These are phyloP conservation scores for Glaucomys volans DNA, from an alignment of 2,113 vertebrate species.

Conservation along the genomic window DNA sequence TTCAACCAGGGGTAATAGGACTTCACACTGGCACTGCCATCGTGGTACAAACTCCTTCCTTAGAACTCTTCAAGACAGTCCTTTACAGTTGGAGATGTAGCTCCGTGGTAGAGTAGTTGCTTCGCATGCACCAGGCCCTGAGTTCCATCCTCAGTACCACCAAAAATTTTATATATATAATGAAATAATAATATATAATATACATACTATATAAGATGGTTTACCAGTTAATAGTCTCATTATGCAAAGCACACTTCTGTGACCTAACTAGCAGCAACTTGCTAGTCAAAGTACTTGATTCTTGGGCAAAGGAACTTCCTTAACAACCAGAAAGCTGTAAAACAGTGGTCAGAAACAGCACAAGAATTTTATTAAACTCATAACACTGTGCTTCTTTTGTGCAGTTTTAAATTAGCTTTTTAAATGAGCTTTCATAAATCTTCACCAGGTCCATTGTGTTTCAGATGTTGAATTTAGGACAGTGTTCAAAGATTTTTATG, in stretches of 20 bases:
- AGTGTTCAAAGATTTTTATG: conserved; percentile 36
- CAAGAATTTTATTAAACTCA: not conserved
- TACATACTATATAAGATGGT: not conserved
- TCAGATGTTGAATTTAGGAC: conserved; percentile 48
- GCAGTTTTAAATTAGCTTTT: conserved; percentile 28
- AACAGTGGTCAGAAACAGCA: not conserved
- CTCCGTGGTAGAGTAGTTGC: not conserved
- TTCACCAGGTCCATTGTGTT: not conserved
- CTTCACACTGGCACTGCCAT: not conserved
- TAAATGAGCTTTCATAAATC: conserved; percentile 50
- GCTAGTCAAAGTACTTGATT: not conserved
- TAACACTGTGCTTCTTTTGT: not conserved
- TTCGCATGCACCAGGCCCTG: not conserved
- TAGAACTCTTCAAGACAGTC: not conserved
- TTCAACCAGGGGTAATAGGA: not conserved
- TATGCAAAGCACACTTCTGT: not conserved
- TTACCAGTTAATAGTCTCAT: not conserved
- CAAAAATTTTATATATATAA: too few species aligned
- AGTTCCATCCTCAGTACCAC: not conserved
- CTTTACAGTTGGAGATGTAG: not conserved
- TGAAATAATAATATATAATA: too few species aligned
- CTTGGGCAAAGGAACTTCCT: not conserved
- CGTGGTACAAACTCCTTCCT: not conserved
- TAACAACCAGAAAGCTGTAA: conserved; percentile 1
- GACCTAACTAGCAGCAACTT: not conserved